Percentiles rank a stretch among this genome's conserved stretches.
Conservation (phyloP, 2,888 invertebrate genomes). For the Hemithea aestivaria region DNA sequence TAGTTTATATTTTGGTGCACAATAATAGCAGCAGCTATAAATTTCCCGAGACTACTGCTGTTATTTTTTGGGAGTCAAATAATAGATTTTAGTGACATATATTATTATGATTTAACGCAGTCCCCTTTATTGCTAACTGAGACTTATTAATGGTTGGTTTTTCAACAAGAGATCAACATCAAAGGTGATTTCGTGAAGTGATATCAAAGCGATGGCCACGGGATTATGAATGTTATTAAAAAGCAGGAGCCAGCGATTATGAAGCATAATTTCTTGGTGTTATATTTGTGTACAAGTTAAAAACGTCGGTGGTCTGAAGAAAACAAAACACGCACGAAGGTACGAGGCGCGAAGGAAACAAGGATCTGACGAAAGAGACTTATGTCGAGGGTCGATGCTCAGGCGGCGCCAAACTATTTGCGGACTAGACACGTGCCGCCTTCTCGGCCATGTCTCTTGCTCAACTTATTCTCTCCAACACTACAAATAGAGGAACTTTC, state of each 20-base stretch:
- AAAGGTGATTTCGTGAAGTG: conserved; percentile 36
- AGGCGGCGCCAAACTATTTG: conserved; percentile 40
- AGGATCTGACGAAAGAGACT: conserved; percentile 20
- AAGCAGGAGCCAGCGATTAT: conserved; percentile 10
- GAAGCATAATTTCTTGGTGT: conserved; percentile 5
- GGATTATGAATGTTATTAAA: conserved; percentile 26
- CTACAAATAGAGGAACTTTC: conserved; percentile 12
- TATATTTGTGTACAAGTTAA: conserved; percentile 5
- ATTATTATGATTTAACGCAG: conserved; percentile 53
- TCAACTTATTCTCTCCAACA: conserved; percentile 19
- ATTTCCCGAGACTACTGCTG: conserved; percentile 47
- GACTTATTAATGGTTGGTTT: conserved; percentile 55
- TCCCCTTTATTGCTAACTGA: conserved; percentile 51
- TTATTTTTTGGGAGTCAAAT: conserved; percentile 53
- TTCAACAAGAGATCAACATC: conserved; percentile 55
- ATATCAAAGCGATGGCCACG: conserved; percentile 23
- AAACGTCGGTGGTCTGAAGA: conserved; percentile 10
- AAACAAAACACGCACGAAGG: conserved; percentile 14
- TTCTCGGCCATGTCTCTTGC: conserved; percentile 13
- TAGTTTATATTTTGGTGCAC: too few relatives aligned
- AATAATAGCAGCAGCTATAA: conserved; percentile 40
- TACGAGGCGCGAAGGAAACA: conserved; percentile 11
- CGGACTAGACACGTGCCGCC: conserved; percentile 27
- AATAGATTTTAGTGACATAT: conserved; percentile 54
- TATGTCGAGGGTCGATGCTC: conserved; percentile 28